Evolutionary conservation across 1,140 invertebrate genomes (phyloP), one percentile per base, ranked within the genome.

Genomic region (Heliconius eleuchia): DNA sequence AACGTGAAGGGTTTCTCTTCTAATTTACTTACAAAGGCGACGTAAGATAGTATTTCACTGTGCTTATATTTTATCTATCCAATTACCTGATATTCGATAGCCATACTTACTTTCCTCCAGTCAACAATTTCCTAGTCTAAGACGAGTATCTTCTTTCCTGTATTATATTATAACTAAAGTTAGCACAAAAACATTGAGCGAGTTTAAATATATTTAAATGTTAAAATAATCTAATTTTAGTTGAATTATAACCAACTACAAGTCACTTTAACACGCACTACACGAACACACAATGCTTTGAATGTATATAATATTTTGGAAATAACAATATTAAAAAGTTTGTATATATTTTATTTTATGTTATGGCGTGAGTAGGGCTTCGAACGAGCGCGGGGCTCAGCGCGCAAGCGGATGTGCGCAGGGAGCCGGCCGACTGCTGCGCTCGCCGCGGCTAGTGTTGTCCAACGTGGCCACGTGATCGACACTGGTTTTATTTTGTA

Each of bases 391-490:
- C 89, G 85, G 86, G 87, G 84, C 80, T 83, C 87, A 89, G 85
- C 86, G 87, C 88, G 87, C 89, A 92, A 88, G 87, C 92, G 92
- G 92, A 94, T 94, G 91, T 92, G 92, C 86, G 88, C 85, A 84
- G 86, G 87, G 87, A 89, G 84, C 90, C 88, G 87, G 87, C 86
- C 84, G 87, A 91, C 88, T 91, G 90, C 88, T 89, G 88, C 87
- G 91, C 87, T 88, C 87, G 85, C 87, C 85, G 81, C 71, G 80
- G 7, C 79, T 80, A 93, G 90, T 91, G 91, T 39, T 90, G 90
- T 80, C 30, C 82, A 57, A 80, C 71, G 37, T 8, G 71, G 34
- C 19, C 71, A 72, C 37, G 37, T 72, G 34, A 72, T 72, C 37
- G 88, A 91, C 27, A 27, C 23, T 66, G 9, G 60, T 85, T 27